These are phyloP conservation scores for Amia ocellicauda DNA, from an alignment of 2,113 vertebrate species.

Conservation along the genomic window DNA sequence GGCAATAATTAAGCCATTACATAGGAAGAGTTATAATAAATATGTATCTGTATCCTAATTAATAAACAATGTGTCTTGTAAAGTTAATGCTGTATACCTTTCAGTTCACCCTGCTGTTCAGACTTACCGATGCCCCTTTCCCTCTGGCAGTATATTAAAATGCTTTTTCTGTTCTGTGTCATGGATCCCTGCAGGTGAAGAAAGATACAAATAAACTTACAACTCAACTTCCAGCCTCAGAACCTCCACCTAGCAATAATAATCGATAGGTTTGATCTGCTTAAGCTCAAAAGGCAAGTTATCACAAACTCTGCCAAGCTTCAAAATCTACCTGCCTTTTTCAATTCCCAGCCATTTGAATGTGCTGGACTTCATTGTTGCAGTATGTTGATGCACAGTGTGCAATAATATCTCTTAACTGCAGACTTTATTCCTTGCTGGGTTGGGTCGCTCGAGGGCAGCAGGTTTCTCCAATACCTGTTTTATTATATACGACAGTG, in stretches of 20 bases:
- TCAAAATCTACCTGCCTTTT: background rate
- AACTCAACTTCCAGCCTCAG: background rate
- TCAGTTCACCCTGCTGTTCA: too few species aligned
- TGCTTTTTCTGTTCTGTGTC: background rate
- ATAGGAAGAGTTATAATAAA: too few species aligned
- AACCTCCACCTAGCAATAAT: background rate
- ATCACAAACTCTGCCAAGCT: too few species aligned
- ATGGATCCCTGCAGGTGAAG: background rate
- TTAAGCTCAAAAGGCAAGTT: too few species aligned
- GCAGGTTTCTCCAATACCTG: background rate
- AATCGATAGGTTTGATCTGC: too few species aligned
- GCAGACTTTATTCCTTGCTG: background rate
- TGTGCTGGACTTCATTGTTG: background rate
- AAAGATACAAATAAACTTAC: background rate
- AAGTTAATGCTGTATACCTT: too few species aligned
- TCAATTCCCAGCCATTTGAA: background rate
- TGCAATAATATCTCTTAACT: background rate
- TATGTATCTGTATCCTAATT: too few species aligned
- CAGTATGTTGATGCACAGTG: background rate
- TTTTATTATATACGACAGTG: slow-evolving; percentile 17
- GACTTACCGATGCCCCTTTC: too few species aligned
- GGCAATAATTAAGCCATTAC: too few species aligned
- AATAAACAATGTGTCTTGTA: too few species aligned
- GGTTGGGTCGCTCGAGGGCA: background rate
- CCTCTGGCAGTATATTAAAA: too few species aligned